Percentiles rank a stretch among this genome's conserved stretches.
Conservation (phyloP, 1,140 invertebrate species). For the Drosophila willistoni region DNA sequence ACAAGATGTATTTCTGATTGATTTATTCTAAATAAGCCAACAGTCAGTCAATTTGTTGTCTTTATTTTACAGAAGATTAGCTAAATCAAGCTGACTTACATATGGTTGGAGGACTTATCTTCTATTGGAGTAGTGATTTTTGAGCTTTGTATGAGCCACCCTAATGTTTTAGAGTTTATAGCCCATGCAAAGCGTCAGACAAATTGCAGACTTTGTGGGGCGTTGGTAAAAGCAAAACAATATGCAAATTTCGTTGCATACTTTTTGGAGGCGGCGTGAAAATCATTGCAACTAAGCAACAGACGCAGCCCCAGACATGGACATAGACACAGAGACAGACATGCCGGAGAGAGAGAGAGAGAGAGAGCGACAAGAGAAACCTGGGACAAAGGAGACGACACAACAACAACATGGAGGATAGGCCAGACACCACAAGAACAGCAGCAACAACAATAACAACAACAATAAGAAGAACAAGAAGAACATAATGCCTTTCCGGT, state of each 20-base stretch:
- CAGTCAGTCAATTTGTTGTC: no score
- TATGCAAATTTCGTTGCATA: conserved; percentile 79
- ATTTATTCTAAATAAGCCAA: no score
- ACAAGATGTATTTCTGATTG: no score
- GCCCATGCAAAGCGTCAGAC: conserved; percentile 26
- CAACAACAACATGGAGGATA: conserved; percentile 32
- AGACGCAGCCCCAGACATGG: conserved; percentile 16
- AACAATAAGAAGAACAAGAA: conserved; percentile 23
- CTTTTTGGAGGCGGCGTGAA: conserved; percentile 77
- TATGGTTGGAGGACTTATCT: no score
- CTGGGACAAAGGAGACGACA: conserved; percentile 4
- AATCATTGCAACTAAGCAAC: conserved; percentile 75
- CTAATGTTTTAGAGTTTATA: background rate
- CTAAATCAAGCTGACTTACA: no score
- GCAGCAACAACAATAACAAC: background rate
- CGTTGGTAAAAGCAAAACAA: conserved; percentile 68
- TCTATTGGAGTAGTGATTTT: no score
- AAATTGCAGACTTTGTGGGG: conserved; percentile 46
- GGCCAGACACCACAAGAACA: conserved; percentile 1
- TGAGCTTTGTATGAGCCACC: background rate
- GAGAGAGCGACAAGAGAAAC: background rate
- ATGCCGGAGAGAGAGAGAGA: background rate
- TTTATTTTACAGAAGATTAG: no score
- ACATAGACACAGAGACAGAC: background rate
- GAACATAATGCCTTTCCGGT: conserved; percentile 78